Conservation (phyloP, 2,113 vertebrate species). For the Noturus placidus region DNA sequence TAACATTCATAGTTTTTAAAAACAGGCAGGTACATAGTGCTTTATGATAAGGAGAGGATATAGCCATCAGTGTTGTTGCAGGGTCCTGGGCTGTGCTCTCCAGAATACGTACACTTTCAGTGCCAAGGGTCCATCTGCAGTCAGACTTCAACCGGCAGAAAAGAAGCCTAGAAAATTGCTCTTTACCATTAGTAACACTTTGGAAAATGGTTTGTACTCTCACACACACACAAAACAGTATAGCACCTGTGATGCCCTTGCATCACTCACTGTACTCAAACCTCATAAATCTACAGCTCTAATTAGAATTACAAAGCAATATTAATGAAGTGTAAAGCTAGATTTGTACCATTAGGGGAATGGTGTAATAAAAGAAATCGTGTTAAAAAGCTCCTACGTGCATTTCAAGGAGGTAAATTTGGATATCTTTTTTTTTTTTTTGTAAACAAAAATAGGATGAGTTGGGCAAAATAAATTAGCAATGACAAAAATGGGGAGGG, state of each 20-base stretch:
- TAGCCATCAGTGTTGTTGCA: slow-evolving; percentile 98
- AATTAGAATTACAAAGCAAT: slow-evolving; percentile 24
- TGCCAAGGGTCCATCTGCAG: slow-evolving; percentile 99
- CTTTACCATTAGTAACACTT: slow-evolving; percentile 99
- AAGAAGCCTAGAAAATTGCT: slow-evolving; percentile 99
- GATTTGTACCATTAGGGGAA: slow-evolving; percentile 18
- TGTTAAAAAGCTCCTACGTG: not conserved
- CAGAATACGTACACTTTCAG: slow-evolving; percentile 99
- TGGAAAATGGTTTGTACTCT: slow-evolving; percentile 93
- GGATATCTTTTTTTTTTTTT: not conserved
- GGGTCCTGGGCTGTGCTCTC: slow-evolving; percentile 98
- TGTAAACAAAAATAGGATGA: slow-evolving; percentile 43
- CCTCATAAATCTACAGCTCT: slow-evolving; percentile 22
- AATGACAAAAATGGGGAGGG: slow-evolving; percentile 36
- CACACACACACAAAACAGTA: slow-evolving; percentile 73
- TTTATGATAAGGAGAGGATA: slow-evolving; percentile 82
- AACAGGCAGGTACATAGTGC: slow-evolving; percentile 84
- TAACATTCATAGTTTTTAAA: slow-evolving; percentile 65
- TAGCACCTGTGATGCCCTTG: slow-evolving; percentile 76
- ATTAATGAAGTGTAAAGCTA: slow-evolving; percentile 4
- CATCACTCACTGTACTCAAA: slow-evolving; percentile 56
- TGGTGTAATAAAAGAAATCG: not conserved
- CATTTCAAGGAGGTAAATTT: slow-evolving; percentile 8
- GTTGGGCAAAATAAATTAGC: slow-evolving; percentile 40
- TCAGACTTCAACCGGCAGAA: slow-evolving; percentile 99